A percentile compares a stretch with the other conserved stretches of the same genome.
Conservation (phyloP, 2,888 invertebrate species). For the Trachelus iudaicus region DNA sequence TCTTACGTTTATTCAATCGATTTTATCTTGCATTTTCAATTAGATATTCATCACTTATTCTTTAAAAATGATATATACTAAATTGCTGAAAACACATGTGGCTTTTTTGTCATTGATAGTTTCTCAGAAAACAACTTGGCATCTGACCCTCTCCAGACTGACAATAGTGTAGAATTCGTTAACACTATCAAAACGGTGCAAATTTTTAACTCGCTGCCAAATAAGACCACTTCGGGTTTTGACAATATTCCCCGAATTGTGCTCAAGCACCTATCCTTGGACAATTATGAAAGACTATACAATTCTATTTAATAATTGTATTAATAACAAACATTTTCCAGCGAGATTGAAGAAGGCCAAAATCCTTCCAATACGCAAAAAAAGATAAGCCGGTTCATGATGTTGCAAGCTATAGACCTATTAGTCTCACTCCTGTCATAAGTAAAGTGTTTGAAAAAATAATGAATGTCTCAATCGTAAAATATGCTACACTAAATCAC, state of each 20-base stretch:
- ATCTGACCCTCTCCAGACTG: no score
- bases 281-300: constrained; percentile 11
- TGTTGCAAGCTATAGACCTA: neutral
- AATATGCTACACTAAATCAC: no score
- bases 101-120: no score
- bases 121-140: no score
- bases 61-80: no score
- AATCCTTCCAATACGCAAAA: constrained; percentile 27
- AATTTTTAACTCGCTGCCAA: constrained; percentile 1
- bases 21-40: no score
- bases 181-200: no score
- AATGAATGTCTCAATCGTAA: neutral
- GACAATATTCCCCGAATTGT: constrained; percentile 22
- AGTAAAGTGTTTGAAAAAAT: constrained; percentile 21
- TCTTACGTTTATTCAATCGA: no score
- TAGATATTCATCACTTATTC: no score
- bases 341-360: constrained; percentile 23
- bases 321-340: constrained; percentile 22
- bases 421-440: constrained; percentile 4
- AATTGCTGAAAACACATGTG: no score
- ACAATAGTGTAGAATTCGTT: no score
- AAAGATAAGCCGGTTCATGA: constrained; percentile 17
- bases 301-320: constrained; percentile 22
- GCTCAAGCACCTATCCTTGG: constrained; percentile 19
- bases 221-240: constrained; percentile 19